Conservation (phyloP, 1,140 invertebrate species). For the Copidosoma floridanum region DNA sequence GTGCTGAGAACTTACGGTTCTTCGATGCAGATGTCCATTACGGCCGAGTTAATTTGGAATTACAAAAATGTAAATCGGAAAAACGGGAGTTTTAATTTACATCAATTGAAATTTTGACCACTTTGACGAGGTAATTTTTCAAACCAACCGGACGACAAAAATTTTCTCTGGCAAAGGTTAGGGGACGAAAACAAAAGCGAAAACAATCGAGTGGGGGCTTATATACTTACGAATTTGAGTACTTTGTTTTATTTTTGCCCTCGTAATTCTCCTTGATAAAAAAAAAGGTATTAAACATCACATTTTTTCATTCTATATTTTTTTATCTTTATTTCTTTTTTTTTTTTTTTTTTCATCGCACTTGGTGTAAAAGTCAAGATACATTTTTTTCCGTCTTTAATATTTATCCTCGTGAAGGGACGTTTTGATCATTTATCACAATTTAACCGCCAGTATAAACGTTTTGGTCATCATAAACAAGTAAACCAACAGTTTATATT, state of each 20-base stretch:
- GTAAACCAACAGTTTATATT: no score
- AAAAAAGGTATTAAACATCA: no score
- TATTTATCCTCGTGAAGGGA: no score
- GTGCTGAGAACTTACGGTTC: slow-evolving; percentile 42
- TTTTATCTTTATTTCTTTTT: no score
- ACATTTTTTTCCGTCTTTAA: background rate
- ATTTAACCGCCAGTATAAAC: slow-evolving; percentile 8
- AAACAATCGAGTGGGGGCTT: background rate
- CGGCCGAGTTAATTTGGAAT: no score
- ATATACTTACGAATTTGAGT: no score
- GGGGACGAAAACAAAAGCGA: slow-evolving; percentile 6
- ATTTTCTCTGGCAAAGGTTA: slow-evolving; percentile 15
- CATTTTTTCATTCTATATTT: no score
- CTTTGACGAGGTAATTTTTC: background rate
- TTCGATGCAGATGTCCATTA: slow-evolving; percentile 45
- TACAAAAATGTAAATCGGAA: background rate
- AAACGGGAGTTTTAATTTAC: background rate
- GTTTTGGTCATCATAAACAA: background rate
- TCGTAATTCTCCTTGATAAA: no score
- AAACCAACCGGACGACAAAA: background rate
- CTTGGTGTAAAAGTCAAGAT: slow-evolving; percentile 15
- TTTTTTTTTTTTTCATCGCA: slow-evolving; percentile 8
- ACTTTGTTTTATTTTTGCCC: no score
- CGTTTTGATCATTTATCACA: slow-evolving; percentile 6
- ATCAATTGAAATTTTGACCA: slow-evolving; percentile 10